Base-by-base conservation (phyloP, 2,113 vertebrate species). In the Calypte anna region DNA sequence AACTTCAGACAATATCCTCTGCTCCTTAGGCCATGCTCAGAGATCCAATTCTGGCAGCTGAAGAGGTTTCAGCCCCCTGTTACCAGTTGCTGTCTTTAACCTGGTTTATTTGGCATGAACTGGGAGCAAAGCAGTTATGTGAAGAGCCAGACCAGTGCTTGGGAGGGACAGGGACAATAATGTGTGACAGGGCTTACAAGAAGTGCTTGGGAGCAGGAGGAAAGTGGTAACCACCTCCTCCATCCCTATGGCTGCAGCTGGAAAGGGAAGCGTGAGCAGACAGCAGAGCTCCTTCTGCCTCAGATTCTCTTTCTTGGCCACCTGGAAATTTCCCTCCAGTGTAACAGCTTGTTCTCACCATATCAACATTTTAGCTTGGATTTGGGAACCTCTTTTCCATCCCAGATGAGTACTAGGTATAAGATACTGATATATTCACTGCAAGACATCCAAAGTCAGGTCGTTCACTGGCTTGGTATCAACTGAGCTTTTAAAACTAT, bases 61-160 rank as follows among this genome's bases (percentile, higher is more conserved):
- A 59, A 67, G 30, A 50, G 16, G 11, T 61, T 67, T 14, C 2
- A 2, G 11, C 11, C 28, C 36, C 18, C 7, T 0, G 1, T 36
- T 66, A 23, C 53, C 33, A 12, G 3, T 50, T 63, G 31, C 46
- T 12, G 20, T 76, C 33, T 76, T 85, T 62, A 57, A 88, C 20
- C 17, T 36, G 27, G 40, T 16, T 80, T 44, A 19, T 66, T 57
- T n/a, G 63, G 8, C 57, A 22, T 12, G n/a, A 59, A 48, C 6
- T 25, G n/a, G 51, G 25, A 40, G 50, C 4, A 7, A 14, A 27
- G 57, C 38, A 54, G 25, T 77, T 57, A 15, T 0, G 2, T 28
- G 31, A 82, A 22, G 48, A 89, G 55, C 70, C 50, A 58, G 22
- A 43, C 4, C n/a, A 51, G 48, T 0, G 0, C 53, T 40, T 61